phyloP scores from a whole-genome alignment of 2,888 invertebrate species.

The Pasiphila rectangulata region DNA sequence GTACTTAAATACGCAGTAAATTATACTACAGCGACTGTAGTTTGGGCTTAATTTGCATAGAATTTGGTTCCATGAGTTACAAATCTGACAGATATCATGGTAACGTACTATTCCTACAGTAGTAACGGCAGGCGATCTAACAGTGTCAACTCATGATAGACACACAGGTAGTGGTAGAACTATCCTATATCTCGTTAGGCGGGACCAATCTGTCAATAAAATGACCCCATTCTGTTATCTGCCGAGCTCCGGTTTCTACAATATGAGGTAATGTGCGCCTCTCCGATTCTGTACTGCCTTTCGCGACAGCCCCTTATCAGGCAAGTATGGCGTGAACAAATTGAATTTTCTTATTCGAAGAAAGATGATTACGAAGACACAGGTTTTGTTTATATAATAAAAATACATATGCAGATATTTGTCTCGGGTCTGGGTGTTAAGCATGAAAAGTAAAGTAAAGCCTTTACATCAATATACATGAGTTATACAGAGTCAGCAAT shows the following conservation, averaged over 20 bases:
- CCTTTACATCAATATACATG: too few species aligned
- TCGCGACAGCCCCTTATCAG: slow-evolving; percentile 17
- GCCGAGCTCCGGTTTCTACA: slow-evolving; percentile 28
- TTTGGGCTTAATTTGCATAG: too few species aligned
- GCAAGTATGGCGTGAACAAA: slow-evolving; percentile 10
- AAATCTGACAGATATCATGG: too few species aligned
- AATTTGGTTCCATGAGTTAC: too few species aligned
- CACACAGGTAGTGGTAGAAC: slow-evolving; percentile 21
- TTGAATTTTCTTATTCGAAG: slow-evolving; percentile 2
- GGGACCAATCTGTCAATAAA: slow-evolving; percentile 32
- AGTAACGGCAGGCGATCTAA: neutral
- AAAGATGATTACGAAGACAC: too few species aligned
- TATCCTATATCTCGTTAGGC: slow-evolving; percentile 34
- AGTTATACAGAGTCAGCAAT: too few species aligned
- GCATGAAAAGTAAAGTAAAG: too few species aligned
- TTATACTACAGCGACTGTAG: too few species aligned
- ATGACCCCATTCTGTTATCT: slow-evolving; percentile 33
- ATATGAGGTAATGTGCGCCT: slow-evolving; percentile 28
- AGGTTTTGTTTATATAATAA: too few species aligned
- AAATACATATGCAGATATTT: too few species aligned
- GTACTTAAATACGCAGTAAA: too few species aligned
- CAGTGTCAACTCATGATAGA: neutral
- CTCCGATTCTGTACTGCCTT: slow-evolving; percentile 26
- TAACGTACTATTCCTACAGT: neutral
- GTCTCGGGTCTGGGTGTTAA: too few species aligned